These are phyloP conservation scores for Opisthograptis luteolata DNA, from an alignment of 2,888 invertebrate genomes.

Conservation along the genomic window DNA sequence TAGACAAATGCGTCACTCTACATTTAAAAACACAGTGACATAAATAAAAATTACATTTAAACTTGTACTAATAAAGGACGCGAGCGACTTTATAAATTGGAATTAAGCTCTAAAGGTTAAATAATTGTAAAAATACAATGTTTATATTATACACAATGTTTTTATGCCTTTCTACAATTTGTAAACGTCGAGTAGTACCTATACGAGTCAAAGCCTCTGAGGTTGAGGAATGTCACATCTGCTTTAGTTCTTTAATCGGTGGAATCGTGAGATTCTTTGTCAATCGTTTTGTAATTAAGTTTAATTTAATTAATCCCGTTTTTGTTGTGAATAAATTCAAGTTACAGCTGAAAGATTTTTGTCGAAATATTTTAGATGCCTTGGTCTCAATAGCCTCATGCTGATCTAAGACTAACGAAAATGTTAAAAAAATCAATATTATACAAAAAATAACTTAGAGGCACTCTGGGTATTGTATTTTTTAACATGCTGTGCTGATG, in stretches of 20 bases:
- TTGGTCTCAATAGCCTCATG: too few relatives aligned
- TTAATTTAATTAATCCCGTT: conserved; percentile 11
- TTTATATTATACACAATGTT: conserved; percentile 37
- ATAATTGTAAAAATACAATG: conserved; percentile 53
- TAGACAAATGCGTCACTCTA: conserved; percentile 2
- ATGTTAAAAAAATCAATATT: too few relatives aligned
- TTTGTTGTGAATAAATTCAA: neutral
- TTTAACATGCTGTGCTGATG: too few relatives aligned
- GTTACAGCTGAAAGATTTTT: conserved; percentile 3
- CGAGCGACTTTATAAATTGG: conserved; percentile 37
- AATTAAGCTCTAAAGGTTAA: conserved; percentile 51
- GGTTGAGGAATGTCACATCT: conserved; percentile 49
- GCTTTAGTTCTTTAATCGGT: conserved; percentile 44
- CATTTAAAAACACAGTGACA: conserved; percentile 10
- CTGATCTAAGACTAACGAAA: too few relatives aligned
- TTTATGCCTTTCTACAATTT: conserved; percentile 9
- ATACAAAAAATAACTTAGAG: too few relatives aligned
- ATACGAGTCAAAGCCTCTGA: too few relatives aligned
- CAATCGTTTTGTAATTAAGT: conserved; percentile 30
- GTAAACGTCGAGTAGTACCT: neutral
- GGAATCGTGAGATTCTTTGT: conserved; percentile 40
- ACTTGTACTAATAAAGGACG: conserved; percentile 1
- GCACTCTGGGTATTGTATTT: too few relatives aligned
- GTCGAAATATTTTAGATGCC: too few relatives aligned
- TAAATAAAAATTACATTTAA: conserved; percentile 12